Evolutionary conservation across 2,113 vertebrate genomes (phyloP), one percentile per base, ranked within the genome.

Genomic region (Hyperopisus bebe): DNA sequence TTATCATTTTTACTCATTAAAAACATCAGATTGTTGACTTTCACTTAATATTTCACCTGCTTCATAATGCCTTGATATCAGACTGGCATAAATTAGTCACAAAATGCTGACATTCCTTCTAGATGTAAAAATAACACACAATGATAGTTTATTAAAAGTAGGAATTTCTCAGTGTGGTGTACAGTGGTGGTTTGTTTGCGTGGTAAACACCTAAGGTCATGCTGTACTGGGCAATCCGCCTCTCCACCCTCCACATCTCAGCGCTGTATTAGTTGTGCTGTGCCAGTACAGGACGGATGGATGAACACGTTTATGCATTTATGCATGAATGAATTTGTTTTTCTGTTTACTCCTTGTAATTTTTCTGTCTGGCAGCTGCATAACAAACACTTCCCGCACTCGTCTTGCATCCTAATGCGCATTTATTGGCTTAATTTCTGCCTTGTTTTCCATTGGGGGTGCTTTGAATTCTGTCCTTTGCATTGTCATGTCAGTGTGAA

Each of bases 311-410:
- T 86, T 86, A 86, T 86, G 83, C 74, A 80, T 80, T 42, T 86
- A 86, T 86, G 83, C 83, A 86, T 86, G 83, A 50, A 5, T 86
- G 83, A 86, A 50, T 86, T 50, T 86, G 83, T 86, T 86, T 86
- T 86, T 86, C 83, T 48, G 83, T 86, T 86, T 86, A 48, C 83
- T n/a, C n/a, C 47, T 47, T 86, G 83, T 50, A 86, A 86, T 86
- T 86, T 86, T 27, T 27, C 83, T 86, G 83, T 86, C 44, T 86
- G 47, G 46, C 83, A 48, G 83, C 83, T 86, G 83, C 83, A 86
- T 86, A 42, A 47, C 83, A 86, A 86, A 86, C 83, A 86, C 47
- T 50, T 2, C n/a, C 83, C 13, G 10, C 47, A 27, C 83, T 86
- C n/a, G 5, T 19, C 11, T 31, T 47, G 83, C 47, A 86, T 86